Percentiles rank a stretch among this genome's conserved stretches.
Conservation (phyloP, 2,113 vertebrate genomes). For the Falcunculus frontatus region DNA sequence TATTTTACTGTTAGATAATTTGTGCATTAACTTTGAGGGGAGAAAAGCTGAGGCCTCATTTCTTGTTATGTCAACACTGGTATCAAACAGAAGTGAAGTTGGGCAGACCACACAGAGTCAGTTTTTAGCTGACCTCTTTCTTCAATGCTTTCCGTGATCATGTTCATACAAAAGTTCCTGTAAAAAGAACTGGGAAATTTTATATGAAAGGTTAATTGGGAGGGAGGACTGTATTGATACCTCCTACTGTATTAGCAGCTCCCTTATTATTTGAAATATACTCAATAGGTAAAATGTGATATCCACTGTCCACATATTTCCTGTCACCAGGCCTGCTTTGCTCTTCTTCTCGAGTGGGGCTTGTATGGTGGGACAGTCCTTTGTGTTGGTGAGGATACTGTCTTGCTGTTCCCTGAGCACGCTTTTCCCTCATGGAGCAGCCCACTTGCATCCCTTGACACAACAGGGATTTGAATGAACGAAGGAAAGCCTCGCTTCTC, state of each 20-base stretch:
- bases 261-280: not conserved
- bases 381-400: not conserved
- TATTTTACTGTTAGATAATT: not conserved
- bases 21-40: not conserved
- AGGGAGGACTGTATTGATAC: not conserved
- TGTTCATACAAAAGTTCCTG: not conserved
- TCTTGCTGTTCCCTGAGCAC: not conserved
- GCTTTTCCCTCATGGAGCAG: fast-evolving
- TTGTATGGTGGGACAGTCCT: not conserved
- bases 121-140: not conserved
- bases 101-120: not conserved
- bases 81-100: not conserved
- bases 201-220: not conserved
- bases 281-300: not conserved
- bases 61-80: not conserved
- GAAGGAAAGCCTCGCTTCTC: not conserved
- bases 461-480: fast-evolving
- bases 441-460: not conserved
- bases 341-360: not conserved
- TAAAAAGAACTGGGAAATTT: not conserved
- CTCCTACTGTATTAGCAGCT: not conserved
- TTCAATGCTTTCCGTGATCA: not conserved
- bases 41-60: not conserved
- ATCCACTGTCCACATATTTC: not conserved
- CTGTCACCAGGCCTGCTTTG: not conserved